These are phyloP conservation scores for Chaunax sp. DNA, from an alignment of 2,797 vertebrate species.

Conservation along the genomic window DNA sequence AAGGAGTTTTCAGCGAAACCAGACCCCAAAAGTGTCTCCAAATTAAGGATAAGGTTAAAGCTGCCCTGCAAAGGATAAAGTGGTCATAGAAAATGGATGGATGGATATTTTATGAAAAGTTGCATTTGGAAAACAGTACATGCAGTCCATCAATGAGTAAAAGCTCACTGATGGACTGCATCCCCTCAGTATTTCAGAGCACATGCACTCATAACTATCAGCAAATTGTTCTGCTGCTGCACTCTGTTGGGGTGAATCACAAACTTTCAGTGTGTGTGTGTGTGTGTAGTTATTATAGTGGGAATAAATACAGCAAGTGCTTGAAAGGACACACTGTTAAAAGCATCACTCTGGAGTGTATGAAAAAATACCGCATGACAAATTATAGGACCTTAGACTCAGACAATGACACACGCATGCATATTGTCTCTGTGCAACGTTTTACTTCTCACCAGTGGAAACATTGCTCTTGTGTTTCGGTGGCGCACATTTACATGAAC, in stretches of 20 bases:
- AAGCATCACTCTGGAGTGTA: constrained; percentile 59
- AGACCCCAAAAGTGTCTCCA: too few relatives aligned
- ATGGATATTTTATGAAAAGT: too few relatives aligned
- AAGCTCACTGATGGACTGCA: constrained; percentile 26
- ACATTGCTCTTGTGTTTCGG: too few relatives aligned
- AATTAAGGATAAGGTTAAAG: too few relatives aligned
- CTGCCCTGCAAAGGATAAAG: too few relatives aligned
- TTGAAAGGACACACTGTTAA: constrained; percentile 43
- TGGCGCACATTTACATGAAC: too few relatives aligned
- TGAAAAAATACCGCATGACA: constrained; percentile 47
- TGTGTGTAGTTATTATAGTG: constrained; percentile 36
- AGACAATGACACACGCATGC: constrained; percentile 10
- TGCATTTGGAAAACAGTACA: neutral
- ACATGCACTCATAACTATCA: constrained; percentile 50
- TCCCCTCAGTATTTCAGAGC: constrained; percentile 44
- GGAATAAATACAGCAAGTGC: constrained; percentile 38
- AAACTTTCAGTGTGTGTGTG: constrained; percentile 29
- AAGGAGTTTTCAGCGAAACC: too few relatives aligned
- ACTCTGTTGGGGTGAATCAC: constrained; percentile 32
- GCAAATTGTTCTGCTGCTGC: constrained; percentile 35
- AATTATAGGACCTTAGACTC: constrained; percentile 48
- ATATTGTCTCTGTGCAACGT: too few relatives aligned
- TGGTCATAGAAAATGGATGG: too few relatives aligned
- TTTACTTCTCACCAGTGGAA: too few relatives aligned
- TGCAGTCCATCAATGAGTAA: constrained; percentile 12